Conservation (phyloP, 2,113 vertebrate species). For the Apaloderma vittatum region DNA sequence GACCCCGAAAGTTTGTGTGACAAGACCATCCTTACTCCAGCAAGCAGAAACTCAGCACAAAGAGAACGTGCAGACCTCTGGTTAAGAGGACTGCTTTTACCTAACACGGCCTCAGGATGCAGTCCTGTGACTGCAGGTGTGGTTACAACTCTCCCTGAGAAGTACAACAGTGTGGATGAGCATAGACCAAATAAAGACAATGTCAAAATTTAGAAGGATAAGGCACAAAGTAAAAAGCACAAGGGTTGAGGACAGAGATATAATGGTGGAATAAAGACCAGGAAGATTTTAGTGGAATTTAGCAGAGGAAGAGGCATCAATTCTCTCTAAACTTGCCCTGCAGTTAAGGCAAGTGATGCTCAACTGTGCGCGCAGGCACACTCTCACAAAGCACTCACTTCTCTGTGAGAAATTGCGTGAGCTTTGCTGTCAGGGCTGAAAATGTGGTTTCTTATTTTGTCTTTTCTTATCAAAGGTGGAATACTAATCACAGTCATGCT, state of each 20-base stretch:
- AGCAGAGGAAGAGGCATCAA: not conserved
- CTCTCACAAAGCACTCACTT: not conserved
- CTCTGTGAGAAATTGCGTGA: not conserved
- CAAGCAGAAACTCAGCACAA: fast-evolving
- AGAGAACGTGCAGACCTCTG: fast-evolving
- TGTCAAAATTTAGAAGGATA: not conserved
- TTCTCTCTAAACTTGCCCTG: not conserved
- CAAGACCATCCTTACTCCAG: not conserved
- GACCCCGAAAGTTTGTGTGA: not conserved
- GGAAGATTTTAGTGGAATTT: not conserved
- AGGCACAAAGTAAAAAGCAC: fast-evolving
- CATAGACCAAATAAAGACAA: not conserved
- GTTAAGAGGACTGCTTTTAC: not conserved
- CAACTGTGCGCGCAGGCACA: fast-evolving
- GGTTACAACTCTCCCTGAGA: not conserved
- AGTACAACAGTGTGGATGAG: not conserved
- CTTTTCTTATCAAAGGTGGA: not conserved
- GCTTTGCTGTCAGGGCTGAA: not conserved
- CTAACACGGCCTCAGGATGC: fast-evolving
- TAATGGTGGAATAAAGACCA: not conserved
- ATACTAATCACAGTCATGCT: not conserved
- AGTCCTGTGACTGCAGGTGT: fast-evolving
- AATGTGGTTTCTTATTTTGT: not conserved
- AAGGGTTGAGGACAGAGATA: not conserved
- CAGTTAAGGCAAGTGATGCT: not conserved